These are phyloP conservation scores for Paramacrobiotus metropolitanus DNA, from an alignment of 1,140 invertebrate species.

Conservation along the genomic window DNA sequence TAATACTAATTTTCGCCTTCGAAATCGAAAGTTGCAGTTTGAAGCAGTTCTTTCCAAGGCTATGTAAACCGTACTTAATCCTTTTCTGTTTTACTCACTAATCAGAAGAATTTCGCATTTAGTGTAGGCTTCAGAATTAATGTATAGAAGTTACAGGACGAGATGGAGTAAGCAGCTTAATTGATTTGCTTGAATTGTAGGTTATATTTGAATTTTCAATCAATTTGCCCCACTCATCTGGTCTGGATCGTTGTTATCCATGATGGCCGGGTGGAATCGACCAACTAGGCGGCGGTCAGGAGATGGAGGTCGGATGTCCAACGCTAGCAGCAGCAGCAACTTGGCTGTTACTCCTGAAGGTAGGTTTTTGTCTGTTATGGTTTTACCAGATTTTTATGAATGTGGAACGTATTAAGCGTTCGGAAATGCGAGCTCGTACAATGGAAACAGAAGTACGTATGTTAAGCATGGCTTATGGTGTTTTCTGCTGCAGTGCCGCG, in stretches of 20 bases:
- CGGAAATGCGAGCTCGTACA: background rate
- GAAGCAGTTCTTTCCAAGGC: too few species aligned
- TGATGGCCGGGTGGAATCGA: background rate
- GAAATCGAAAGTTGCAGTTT: too few species aligned
- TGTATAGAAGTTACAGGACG: background rate
- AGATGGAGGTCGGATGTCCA: too few species aligned
- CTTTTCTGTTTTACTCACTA: background rate
- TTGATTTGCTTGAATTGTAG: background rate
- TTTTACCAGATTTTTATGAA: slow-evolving; percentile 15
- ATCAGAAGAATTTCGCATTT: background rate
- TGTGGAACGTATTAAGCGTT: background rate
- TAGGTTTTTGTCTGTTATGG: slow-evolving; percentile 20
- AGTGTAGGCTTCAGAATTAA: slow-evolving; percentile 6
- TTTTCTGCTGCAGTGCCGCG: background rate
- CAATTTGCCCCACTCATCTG: too few species aligned
- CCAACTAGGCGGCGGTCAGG: background rate
- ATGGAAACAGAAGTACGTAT: background rate
- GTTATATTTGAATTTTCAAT: background rate
- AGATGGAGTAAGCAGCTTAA: background rate
- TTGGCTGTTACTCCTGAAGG: slow-evolving; percentile 14
- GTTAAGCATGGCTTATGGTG: background rate
- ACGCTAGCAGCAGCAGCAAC: background rate
- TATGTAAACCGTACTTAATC: too few species aligned
- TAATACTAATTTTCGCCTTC: too few species aligned
- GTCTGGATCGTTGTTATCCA: too few species aligned